phyloP scores from a whole-genome alignment of 2,113 vertebrate species.

The Coptodon bakossiorum region DNA sequence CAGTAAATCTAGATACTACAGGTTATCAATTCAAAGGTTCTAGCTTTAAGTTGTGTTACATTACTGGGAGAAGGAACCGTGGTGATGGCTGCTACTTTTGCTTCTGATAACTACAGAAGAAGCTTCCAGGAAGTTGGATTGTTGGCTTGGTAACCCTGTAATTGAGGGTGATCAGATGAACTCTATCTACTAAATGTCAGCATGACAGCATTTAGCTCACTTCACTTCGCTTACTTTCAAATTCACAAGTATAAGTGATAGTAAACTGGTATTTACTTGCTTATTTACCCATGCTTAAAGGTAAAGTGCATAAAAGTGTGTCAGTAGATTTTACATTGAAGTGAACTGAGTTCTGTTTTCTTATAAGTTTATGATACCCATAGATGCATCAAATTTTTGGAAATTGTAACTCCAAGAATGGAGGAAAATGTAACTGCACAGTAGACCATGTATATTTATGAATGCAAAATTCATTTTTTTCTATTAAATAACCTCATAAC shows the following conservation, averaged over 20 bases:
- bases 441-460: not conserved
- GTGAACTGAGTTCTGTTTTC: not conserved
- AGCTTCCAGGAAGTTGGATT: not conserved
- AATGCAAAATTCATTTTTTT: not conserved
- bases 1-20: not conserved
- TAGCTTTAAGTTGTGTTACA: not conserved
- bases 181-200: not conserved
- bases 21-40: accelerated
- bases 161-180: not conserved
- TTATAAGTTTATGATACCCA: not conserved
- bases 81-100: accelerated
- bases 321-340: not conserved
- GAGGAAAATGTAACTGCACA: not conserved
- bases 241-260: not conserved
- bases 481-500: too few species aligned
- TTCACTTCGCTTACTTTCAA: not conserved
- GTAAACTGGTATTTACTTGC: not conserved
- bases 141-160: not conserved
- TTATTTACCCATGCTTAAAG: not conserved
- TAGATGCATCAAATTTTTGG: accelerated
- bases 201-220: not conserved
- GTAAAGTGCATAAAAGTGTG: accelerated
- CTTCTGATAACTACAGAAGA: too few species aligned
- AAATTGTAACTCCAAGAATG: not conserved
- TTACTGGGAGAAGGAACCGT: not conserved